Percentiles rank a stretch among this genome's conserved stretches.
phyloP scores from a whole-genome alignment of 2,888 invertebrate genomes.

The Cosmia pyralina region DNA sequence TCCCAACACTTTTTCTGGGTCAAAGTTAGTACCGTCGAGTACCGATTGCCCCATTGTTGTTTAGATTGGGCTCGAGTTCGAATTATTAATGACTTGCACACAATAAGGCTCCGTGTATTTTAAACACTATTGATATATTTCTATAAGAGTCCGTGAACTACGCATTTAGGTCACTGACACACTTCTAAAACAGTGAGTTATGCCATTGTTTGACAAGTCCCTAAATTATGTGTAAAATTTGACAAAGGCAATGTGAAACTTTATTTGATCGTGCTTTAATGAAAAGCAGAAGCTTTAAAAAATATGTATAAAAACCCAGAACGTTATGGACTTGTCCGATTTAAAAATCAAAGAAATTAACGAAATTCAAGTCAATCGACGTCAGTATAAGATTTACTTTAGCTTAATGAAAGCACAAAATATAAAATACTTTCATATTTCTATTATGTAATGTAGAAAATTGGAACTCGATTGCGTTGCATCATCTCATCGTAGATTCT shows the following conservation, averaged over 20 bases:
- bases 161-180: conserved; percentile 45
- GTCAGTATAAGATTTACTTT: background rate
- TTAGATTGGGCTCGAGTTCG: conserved; percentile 63
- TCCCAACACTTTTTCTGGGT: conserved; percentile 49
- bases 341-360: no score
- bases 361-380: background rate
- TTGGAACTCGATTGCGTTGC: conserved; percentile 16
- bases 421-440: conserved; percentile 40
- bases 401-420: conserved; percentile 10
- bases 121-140: conserved; percentile 51
- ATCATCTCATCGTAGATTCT: conserved; percentile 13
- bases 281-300: background rate
- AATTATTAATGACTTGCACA: conserved; percentile 68
- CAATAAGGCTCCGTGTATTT: conserved; percentile 50
- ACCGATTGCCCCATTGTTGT: conserved; percentile 69
- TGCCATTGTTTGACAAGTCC: conserved; percentile 8
- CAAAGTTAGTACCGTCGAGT: conserved; percentile 57
- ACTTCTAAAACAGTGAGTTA: conserved; percentile 21
- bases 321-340: no score
- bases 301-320: no score
- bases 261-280: background rate
- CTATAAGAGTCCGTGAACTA: conserved; percentile 35
- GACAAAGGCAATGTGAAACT: no score
- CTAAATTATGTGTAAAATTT: background rate
- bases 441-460: conserved; percentile 26